phyloP scores from a whole-genome alignment of 2,888 invertebrate species.

The Euzophera pinguis region DNA sequence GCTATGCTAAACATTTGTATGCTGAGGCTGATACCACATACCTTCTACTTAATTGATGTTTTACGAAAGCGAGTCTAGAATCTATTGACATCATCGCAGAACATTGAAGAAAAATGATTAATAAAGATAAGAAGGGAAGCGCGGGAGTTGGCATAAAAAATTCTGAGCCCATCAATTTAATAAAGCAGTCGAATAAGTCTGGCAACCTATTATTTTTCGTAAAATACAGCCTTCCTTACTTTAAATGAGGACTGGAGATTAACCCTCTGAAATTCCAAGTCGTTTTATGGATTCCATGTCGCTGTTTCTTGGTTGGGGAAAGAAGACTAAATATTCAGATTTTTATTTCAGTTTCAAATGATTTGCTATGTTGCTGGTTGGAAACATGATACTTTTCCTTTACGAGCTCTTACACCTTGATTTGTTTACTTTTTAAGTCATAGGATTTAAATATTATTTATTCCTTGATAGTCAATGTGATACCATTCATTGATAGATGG shows the following conservation, averaged over 20 bases:
- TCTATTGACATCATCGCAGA: conserved; percentile 33
- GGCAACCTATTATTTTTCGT: conserved; percentile 36
- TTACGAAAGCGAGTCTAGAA: conserved; percentile 11
- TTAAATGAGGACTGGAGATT: conserved; percentile 27
- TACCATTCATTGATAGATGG: too few relatives aligned
- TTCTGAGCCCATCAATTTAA: conserved; percentile 39
- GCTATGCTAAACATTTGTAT: too few relatives aligned
- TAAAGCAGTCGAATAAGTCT: conserved; percentile 36
- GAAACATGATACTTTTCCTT: neutral
- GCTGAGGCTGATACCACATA: too few relatives aligned
- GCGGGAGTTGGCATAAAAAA: conserved; percentile 29
- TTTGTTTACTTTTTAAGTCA: too few relatives aligned
- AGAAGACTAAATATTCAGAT: conserved; percentile 10
- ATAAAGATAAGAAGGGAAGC: conserved; percentile 41
- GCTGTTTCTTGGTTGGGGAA: conserved; percentile 4
- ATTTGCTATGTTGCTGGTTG: conserved; percentile 2
- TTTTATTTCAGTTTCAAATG: neutral
- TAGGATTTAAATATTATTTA: too few relatives aligned
- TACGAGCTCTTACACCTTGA: too few relatives aligned
- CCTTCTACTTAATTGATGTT: too few relatives aligned
- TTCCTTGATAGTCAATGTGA: too few relatives aligned
- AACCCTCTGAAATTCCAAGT: conserved; percentile 13
- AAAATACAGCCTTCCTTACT: conserved; percentile 28
- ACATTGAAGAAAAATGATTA: conserved; percentile 45
- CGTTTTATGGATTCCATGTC: conserved; percentile 12